These are phyloP conservation scores for Anabacerthia variegaticeps DNA, from an alignment of 2,797 vertebrate species.

Conservation along the genomic window DNA sequence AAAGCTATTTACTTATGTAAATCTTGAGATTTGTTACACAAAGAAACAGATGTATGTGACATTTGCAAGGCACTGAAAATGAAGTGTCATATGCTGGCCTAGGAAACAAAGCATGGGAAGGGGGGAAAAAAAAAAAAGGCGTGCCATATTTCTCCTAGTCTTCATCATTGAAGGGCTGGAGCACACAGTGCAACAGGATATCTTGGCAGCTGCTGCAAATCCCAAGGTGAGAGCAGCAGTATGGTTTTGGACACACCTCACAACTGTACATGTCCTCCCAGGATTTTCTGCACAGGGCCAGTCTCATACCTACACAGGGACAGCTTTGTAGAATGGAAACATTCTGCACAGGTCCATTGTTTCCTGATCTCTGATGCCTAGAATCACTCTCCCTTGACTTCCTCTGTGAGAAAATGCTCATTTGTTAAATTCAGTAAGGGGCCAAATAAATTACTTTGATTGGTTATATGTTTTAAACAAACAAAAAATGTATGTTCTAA, in stretches of 20 bases:
- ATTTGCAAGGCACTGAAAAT: slow-evolving; percentile 14
- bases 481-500: neutral
- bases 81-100: neutral
- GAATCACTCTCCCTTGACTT: neutral
- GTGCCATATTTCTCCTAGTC: neutral
- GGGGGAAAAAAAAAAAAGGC: neutral
- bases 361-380: neutral
- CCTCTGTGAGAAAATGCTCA: neutral
- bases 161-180: neutral
- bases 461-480: neutral
- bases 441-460: neutral
- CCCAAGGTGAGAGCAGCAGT: neutral
- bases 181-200: neutral
- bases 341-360: neutral
- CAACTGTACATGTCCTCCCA: neutral
- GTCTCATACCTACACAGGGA: neutral
- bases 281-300: neutral
- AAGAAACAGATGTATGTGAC: neutral
- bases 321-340: neutral
- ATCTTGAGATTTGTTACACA: slow-evolving; percentile 25
- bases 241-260: neutral
- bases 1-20: slow-evolving; percentile 41
- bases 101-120: neutral
- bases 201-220: neutral
- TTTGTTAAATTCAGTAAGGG: neutral